Percentiles rank a stretch among this genome's conserved stretches.
Conservation (phyloP, 2,888 invertebrate species). For the Acronicta leporina region DNA sequence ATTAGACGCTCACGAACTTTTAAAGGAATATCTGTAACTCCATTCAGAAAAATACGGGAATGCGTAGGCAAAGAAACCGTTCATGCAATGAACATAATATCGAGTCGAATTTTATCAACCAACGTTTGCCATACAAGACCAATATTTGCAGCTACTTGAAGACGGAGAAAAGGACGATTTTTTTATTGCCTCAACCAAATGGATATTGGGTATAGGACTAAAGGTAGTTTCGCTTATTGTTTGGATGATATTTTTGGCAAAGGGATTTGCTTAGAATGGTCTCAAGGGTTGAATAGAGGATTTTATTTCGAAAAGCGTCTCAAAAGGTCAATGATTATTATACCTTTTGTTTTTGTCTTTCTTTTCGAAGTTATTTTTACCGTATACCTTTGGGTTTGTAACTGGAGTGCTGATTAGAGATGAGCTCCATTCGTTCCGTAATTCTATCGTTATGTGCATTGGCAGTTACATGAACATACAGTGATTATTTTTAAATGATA, state of each 20-base stretch:
- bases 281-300: constrained; percentile 30
- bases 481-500: no score
- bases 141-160: constrained; percentile 28
- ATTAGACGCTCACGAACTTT: no score
- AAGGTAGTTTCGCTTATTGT: constrained; percentile 27
- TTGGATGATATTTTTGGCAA: constrained; percentile 44
- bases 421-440: constrained; percentile 4
- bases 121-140: constrained; percentile 41
- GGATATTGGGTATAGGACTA: constrained; percentile 43
- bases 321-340: constrained; percentile 38
- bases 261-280: constrained; percentile 37
- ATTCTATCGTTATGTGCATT: constrained; percentile 8
- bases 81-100: constrained; percentile 30
- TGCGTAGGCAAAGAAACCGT: constrained; percentile 18
- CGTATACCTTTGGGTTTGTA: neutral
- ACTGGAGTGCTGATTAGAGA: constrained; percentile 17
- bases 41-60: constrained; percentile 25
- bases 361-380: constrained; percentile 9
- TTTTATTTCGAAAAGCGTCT: constrained; percentile 45
- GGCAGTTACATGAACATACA: no score
- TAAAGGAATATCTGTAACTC: constrained; percentile 1
- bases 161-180: constrained; percentile 36
- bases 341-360: constrained; percentile 24
- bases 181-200: constrained; percentile 48
- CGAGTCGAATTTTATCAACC: constrained; percentile 15